Base-by-base conservation (phyloP, 2,113 vertebrate species). In the Daphoenositta chrysoptera region DNA sequence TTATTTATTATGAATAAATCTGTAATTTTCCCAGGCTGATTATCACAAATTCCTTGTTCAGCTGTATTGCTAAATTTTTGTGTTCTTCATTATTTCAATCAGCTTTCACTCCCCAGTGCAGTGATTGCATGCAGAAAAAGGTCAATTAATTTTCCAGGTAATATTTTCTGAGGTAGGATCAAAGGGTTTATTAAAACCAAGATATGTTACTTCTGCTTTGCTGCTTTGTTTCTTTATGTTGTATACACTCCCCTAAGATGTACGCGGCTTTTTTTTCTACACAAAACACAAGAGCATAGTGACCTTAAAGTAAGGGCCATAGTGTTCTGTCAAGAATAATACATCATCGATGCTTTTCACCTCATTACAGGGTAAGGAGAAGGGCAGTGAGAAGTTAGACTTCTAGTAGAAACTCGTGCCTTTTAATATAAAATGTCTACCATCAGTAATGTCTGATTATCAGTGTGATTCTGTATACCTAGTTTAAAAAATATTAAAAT, bases 261-360 rank as follows among this genome's bases (percentile, higher is more conserved):
- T 70, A 35, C 53, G 35, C 4, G n/a, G 64, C 77, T 93, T 90
- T 26, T 84, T 94, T 85, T 93, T n/a, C 50, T 80, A 26, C 73
- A 94, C 45, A 82, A 90, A 88, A 94, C 5, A 1, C 51, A 48
- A 75, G 95, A 96, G 87, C 96, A 90, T 45, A 68, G 76, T 96
- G 97, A 97, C 97, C 97, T 89, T 54, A 68, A 72, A 94, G 26
- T 79, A 71, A 77, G 51, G 79, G 50, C 33, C 66, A 50, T 54
- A 45, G 68, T 95, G 84, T 89, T 91, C 86, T 90, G 93, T 95
- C 88, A 83, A 77, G 80, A 88, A 63, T 68, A 94, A 94, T 88
- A 61, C 89, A 68, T 79, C 27, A 44, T 21, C 71, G 37, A 88
- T 58, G 69, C 84, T 95, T 95, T 94, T 78, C 56, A 69, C 53